Base-by-base conservation (phyloP, 1,140 invertebrate genomes). In the Acromyrmex charruanus region DNA sequence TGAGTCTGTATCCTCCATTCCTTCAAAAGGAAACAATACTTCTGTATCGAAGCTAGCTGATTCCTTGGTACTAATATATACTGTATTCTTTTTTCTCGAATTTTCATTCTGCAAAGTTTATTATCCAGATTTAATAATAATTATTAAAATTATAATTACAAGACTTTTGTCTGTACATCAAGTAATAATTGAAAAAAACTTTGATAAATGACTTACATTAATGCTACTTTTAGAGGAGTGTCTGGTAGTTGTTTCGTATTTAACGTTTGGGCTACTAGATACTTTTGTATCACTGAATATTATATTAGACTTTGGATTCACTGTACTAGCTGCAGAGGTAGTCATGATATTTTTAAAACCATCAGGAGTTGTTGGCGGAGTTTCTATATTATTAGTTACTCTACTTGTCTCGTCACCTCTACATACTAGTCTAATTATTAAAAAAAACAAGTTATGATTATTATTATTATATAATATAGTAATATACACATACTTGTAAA, bases 11-110 rank as follows among this genome's bases (percentile, higher is more conserved):
- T 96, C 96, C 75, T 96, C 96, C 93, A 96, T 95, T 49, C 95
- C 96, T 85, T 96, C 96, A 63, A 96, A 91, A 49, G 94, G 92
- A 91, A 96, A 96, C 72, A 96, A 87, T 28, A 94, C 94, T 91
- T 96, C 96, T 16, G 94, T 91, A 90, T 96, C 96, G 87, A 95
- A 94, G 39, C 93, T 95, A 49, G 85, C 91, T 58, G 84, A 58
- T 16, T 92, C 89, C 21, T 92, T 92, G 75, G 66, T 89, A 79
- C 77, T 86, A 58, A 86, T 66, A 16, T 85, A 87, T 9, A 88
- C 68, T 55, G 81, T 44, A 58, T 91, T 87, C 39, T 84, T 84
- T 58, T 93, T 93, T 39, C 89, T 87, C 79, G 63, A 87, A 69
- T 58, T 91, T 87, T 91, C 91, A 89, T 93, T 93, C 94, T 95